Conservation (phyloP, 2,888 invertebrate species). For the Athalia rosae region DNA sequence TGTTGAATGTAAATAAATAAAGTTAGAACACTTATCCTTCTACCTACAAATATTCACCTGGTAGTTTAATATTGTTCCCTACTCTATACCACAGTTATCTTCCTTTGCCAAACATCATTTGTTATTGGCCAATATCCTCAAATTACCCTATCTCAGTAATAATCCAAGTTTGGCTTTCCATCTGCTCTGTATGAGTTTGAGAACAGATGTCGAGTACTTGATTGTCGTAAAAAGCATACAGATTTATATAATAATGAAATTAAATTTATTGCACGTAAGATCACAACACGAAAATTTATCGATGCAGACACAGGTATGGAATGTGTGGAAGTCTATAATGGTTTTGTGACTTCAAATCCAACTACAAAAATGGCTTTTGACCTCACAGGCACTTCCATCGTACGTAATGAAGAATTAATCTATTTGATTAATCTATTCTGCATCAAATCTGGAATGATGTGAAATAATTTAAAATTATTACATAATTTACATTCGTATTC, state of each 20-base stretch:
- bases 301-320: not conserved
- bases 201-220: too few relatives aligned
- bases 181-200: too few relatives aligned
- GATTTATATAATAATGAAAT: not conserved
- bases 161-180: too few relatives aligned
- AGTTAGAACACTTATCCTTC: slow-evolving; percentile 54
- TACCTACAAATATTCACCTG: not conserved
- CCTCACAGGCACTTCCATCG: not conserved
- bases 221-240: too few relatives aligned
- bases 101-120: not conserved
- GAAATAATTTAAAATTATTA: too few relatives aligned
- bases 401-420: not conserved
- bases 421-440: too few relatives aligned
- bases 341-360: not conserved
- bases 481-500: too few relatives aligned
- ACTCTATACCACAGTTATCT: not conserved
- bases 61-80: not conserved
- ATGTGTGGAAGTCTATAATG: not conserved
- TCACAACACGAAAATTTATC: not conserved
- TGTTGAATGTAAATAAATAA: slow-evolving; percentile 66
- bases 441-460: too few relatives aligned
- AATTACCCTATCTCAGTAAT: too few relatives aligned
- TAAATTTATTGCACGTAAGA: slow-evolving; percentile 5
- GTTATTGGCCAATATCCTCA: not conserved
- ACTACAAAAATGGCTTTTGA: not conserved